Conservation (phyloP, 2,113 vertebrate genomes). For the Phodopus roborovskii region DNA sequence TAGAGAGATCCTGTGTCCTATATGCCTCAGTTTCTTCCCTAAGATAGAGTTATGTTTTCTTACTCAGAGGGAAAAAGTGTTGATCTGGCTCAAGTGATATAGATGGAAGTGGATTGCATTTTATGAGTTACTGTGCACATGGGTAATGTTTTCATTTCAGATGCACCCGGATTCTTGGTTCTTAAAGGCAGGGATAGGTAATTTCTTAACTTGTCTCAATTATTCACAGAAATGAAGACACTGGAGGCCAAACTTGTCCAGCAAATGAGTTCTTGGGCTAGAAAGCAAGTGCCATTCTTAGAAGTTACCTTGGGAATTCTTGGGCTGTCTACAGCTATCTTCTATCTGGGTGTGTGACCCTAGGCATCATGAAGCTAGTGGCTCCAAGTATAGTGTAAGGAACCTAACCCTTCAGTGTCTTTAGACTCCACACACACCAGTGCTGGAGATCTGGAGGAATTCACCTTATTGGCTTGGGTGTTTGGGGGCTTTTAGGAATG, state of each 20-base stretch:
- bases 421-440: neutral
- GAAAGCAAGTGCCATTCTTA: neutral
- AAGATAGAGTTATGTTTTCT: neutral
- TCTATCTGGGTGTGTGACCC: neutral
- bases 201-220: slow-evolving; percentile 31
- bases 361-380: neutral
- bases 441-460: neutral
- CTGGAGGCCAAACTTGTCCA: neutral
- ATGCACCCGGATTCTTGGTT: slow-evolving; percentile 12
- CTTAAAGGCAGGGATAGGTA: neutral
- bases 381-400: neutral
- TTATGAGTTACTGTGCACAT: slow-evolving; percentile 30
- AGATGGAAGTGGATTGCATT: slow-evolving; percentile 25
- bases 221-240: neutral
- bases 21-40: slow-evolving; percentile 24
- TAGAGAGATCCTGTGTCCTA: neutral
- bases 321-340: neutral
- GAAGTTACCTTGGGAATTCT: neutral
- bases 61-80: neutral
- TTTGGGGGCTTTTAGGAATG: neutral
- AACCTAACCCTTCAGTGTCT: neutral
- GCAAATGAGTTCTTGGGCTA: neutral
- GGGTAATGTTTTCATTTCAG: slow-evolving; percentile 37
- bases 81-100: neutral
- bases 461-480: neutral